Base-by-base conservation (phyloP, 2,113 vertebrate species). In the Xenopus borealis region DNA sequence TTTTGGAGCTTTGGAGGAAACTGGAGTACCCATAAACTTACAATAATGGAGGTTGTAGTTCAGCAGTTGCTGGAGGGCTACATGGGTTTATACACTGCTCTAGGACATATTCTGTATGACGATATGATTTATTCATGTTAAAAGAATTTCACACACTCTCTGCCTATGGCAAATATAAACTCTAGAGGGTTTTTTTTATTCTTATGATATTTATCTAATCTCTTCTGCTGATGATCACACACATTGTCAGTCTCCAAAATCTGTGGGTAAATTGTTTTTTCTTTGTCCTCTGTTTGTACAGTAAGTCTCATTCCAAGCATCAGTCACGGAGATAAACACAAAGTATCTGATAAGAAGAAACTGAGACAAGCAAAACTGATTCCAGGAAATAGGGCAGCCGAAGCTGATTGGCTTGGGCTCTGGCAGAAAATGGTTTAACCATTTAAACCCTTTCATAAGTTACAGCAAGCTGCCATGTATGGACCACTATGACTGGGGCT, bases 121-220 rank as follows among this genome's bases (percentile, higher is more conserved):
- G 4, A 17, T n/a, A n/a, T n/a, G 8, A n/a, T 55, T n/a, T 55
- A 16, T n/a, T 16, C 7, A 55, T n/a, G 1, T n/a, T n/a, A n/a
- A 50, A 50, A 50, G 47, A 50, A 55, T 55, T 55, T 16, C 53
- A n/a, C 53, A 55, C 16, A 55, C 53, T 16, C 9, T 50, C 11
- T 55, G 53, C 14, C 53, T 9, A 50, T 50, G 47, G 47, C 47
- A 55, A 55, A n/a, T n/a, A 55, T 55, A n/a, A 55, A 55, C 53
- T n/a, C 53, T n/a, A 55, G 14, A 16, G 53, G 17, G 53, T n/a
- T 55, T 53, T 53, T 27, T 27, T 27, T 27, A 27, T 53, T 53
- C 12, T 53, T 63, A 53, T 45, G 16, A 47, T 50, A 16, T 72
- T 72, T 72, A 53, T 61, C 71, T 72, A 72, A 72, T 72, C 71